phyloP scores from a whole-genome alignment of 2,888 invertebrate species.

The Hirtodrosophila trivittata region DNA sequence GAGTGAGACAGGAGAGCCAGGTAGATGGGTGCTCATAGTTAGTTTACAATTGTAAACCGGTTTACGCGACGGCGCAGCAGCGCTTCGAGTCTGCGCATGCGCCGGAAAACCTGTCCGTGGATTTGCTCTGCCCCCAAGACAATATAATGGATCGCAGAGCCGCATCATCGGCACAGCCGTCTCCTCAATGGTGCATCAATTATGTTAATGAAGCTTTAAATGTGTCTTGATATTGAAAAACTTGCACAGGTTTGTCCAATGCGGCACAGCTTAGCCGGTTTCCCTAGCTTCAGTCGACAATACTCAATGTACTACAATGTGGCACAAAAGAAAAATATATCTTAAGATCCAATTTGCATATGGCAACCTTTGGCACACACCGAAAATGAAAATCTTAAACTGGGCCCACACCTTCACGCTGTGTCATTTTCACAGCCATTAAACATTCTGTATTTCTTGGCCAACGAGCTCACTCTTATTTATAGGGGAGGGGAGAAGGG shows the following conservation, averaged over 20 bases:
- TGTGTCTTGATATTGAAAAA: constrained; percentile 71
- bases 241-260: constrained; percentile 47
- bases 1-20: constrained; percentile 7
- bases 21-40: constrained; percentile 30
- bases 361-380: constrained; percentile 57
- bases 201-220: constrained; percentile 75
- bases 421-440: constrained; percentile 51
- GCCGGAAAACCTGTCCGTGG: constrained; percentile 71
- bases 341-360: constrained; percentile 62
- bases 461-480: constrained; percentile 44
- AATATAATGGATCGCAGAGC: constrained; percentile 59
- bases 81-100: constrained; percentile 43
- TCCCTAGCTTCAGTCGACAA: constrained; percentile 10
- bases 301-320: constrained; percentile 22
- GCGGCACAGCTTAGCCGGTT: constrained; percentile 57
- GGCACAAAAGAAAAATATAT: constrained; percentile 23
- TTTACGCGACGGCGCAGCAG: constrained; percentile 30
- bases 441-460: constrained; percentile 46
- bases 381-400: constrained; percentile 18
- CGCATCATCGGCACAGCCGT: constrained; percentile 13
- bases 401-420: constrained; percentile 32
- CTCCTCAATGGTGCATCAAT: constrained; percentile 74
- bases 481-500: constrained; percentile 20
- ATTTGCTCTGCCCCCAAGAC: constrained; percentile 65
- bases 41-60: constrained; percentile 60